Evolutionary conservation across 2,888 invertebrate genomes (phyloP).

Genomic region (Opisthograptis luteolata): DNA sequence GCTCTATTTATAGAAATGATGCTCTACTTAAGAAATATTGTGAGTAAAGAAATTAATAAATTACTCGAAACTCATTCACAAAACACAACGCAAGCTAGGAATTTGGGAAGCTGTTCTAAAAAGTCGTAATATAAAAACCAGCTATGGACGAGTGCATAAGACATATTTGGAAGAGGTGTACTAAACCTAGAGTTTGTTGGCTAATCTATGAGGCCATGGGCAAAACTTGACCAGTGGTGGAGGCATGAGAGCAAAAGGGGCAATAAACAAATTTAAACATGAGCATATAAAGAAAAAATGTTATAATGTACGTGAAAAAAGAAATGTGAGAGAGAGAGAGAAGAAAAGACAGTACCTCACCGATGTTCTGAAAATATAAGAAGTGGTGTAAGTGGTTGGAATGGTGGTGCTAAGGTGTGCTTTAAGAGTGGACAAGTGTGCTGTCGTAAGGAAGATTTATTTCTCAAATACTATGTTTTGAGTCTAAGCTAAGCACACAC

Average conservation of each 20-base stretch:
- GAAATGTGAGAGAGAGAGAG: conserved; percentile 66
- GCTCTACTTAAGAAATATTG: too few species aligned
- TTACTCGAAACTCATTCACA: too few species aligned
- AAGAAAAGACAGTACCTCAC: conserved; percentile 84
- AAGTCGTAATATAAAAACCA: neutral
- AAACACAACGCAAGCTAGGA: too few species aligned
- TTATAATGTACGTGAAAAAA: conserved; percentile 65
- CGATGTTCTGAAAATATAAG: conserved; percentile 85
- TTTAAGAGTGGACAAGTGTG: conserved; percentile 30
- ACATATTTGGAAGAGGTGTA: conserved; percentile 29
- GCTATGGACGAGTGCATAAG: conserved; percentile 32
- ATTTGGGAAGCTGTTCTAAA: conserved; percentile 10
- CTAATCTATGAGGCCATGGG: conserved; percentile 47
- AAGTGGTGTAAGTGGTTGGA: conserved; percentile 75
- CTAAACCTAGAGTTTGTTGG: conserved; percentile 44
- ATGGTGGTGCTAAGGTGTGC: conserved; percentile 67
- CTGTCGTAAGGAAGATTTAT: too few species aligned
- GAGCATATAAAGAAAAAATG: conserved; percentile 65
- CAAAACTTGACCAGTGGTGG: conserved; percentile 43
- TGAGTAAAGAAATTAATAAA: too few species aligned
- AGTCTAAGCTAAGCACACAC: too few species aligned
- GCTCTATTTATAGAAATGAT: too few species aligned
- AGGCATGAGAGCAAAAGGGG: conserved; percentile 45
- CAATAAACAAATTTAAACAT: conserved; percentile 44
- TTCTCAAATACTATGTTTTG: too few species aligned